Evolutionary conservation across 2,888 invertebrate species (phyloP).

Genomic region (Anodontia alba): DNA sequence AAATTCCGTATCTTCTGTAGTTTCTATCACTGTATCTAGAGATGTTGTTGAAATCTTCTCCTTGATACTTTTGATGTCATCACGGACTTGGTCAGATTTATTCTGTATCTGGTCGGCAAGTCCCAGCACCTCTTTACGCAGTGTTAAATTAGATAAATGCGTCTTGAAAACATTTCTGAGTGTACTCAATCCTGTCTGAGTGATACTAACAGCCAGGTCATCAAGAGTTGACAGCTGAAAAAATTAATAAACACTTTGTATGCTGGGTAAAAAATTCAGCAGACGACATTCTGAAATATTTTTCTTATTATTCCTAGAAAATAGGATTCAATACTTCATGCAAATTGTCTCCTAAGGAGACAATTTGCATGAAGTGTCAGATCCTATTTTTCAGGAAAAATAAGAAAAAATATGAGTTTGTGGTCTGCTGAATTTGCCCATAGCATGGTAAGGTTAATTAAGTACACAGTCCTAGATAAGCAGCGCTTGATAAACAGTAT

Average conservation of each 20-base stretch:
- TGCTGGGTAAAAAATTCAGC: too few relatives aligned
- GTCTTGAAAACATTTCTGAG: constrained; percentile 59
- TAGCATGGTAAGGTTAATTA: background rate
- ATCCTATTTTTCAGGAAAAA: too few relatives aligned
- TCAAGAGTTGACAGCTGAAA: constrained; percentile 63
- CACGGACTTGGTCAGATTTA: constrained; percentile 51
- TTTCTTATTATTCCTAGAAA: too few relatives aligned
- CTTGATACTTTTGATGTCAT: constrained; percentile 57
- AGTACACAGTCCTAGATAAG: background rate
- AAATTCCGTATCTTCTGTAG: constrained; percentile 61
- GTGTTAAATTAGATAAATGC: constrained; percentile 58
- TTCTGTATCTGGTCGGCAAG: constrained; percentile 60
- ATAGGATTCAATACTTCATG: too few relatives aligned
- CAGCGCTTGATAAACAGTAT: background rate
- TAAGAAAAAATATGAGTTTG: too few relatives aligned
- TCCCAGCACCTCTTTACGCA: constrained; percentile 40
- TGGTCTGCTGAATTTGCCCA: too few relatives aligned
- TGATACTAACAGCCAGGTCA: constrained; percentile 49
- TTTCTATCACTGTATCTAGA: constrained; percentile 53
- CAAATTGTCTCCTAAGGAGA: too few relatives aligned
- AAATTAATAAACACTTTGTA: too few relatives aligned
- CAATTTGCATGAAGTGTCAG: too few relatives aligned
- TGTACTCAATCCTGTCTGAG: constrained; percentile 53
- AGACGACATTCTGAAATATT: too few relatives aligned
- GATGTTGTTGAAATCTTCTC: constrained; percentile 52